phyloP scores from a whole-genome alignment of 2,888 invertebrate genomes.

The Cephonodes hylas region DNA sequence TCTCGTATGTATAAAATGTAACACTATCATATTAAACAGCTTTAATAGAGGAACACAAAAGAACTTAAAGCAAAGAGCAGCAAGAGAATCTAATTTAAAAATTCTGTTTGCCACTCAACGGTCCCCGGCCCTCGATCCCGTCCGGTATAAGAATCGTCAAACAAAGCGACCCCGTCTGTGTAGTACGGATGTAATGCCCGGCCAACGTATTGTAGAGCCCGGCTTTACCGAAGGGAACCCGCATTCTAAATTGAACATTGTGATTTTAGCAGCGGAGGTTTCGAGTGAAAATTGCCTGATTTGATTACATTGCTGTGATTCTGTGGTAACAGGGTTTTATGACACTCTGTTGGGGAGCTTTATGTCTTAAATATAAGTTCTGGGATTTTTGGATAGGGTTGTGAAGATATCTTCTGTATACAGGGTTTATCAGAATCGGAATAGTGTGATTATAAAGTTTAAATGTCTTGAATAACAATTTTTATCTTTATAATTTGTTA shows the following conservation, averaged over 20 bases:
- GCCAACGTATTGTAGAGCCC: not conserved
- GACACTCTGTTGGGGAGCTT: too few species aligned
- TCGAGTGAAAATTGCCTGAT: not conserved
- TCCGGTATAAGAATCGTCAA: not conserved
- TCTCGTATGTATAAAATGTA: too few species aligned
- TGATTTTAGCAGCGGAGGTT: not conserved
- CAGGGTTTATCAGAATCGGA: too few species aligned
- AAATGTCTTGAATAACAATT: too few species aligned
- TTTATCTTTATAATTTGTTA: too few species aligned
- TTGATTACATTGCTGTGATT: not conserved
- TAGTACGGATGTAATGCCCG: not conserved
- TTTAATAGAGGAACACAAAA: not conserved
- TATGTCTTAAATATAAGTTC: too few species aligned
- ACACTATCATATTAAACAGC: too few species aligned
- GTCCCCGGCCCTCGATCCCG: not conserved
- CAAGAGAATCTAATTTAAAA: constrained; percentile 25
- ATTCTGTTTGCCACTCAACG: constrained; percentile 24
- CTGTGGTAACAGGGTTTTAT: not conserved
- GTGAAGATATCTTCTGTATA: too few species aligned
- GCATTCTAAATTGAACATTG: constrained; percentile 4
- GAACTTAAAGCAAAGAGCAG: not conserved
- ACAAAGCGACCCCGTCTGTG: not conserved
- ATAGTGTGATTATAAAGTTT: too few species aligned
- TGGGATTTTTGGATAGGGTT: too few species aligned
- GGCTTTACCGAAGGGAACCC: not conserved